A percentile compares a stretch with the other conserved stretches of the same genome.
These are phyloP conservation scores for Trialeurodes vaporariorum DNA, from an alignment of 1,140 invertebrate genomes.

Conservation along the genomic window DNA sequence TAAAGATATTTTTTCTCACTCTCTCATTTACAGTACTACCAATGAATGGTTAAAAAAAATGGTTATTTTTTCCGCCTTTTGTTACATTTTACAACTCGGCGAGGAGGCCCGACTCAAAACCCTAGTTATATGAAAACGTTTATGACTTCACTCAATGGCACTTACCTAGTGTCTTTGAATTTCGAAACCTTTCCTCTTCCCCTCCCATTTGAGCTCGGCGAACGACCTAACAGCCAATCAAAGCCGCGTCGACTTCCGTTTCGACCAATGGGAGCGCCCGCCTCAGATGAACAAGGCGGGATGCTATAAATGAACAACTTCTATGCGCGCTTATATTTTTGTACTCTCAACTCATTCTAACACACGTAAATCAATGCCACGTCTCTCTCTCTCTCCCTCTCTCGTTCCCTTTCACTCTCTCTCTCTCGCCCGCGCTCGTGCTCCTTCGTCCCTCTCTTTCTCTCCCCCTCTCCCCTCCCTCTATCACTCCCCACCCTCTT, in stretches of 20 bases:
- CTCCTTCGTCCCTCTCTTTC: too few relatives aligned
- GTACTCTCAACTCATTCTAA: background rate
- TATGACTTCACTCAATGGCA: background rate
- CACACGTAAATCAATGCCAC: background rate
- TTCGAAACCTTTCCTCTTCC: background rate
- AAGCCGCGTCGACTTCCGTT: background rate
- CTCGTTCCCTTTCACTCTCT: background rate
- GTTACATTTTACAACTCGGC: background rate
- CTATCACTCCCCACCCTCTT: background rate
- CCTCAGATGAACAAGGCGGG: background rate
- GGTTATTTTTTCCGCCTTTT: background rate
- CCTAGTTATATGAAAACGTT: background rate
- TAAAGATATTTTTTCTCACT: background rate
- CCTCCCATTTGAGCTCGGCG: background rate
- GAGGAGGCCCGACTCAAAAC: background rate
- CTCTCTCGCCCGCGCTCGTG: background rate
- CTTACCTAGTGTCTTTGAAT: background rate
- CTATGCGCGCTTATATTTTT: background rate
- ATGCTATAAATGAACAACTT: constrained; percentile 1
- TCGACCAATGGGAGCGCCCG: background rate
- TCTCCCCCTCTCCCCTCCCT: too few relatives aligned
- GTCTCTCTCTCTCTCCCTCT: background rate
- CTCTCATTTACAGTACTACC: background rate
- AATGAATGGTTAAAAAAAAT: background rate
- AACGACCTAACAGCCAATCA: background rate